Evolutionary conservation across 2,797 vertebrate genomes (phyloP).

Genomic region (Mareca penelope): DNA sequence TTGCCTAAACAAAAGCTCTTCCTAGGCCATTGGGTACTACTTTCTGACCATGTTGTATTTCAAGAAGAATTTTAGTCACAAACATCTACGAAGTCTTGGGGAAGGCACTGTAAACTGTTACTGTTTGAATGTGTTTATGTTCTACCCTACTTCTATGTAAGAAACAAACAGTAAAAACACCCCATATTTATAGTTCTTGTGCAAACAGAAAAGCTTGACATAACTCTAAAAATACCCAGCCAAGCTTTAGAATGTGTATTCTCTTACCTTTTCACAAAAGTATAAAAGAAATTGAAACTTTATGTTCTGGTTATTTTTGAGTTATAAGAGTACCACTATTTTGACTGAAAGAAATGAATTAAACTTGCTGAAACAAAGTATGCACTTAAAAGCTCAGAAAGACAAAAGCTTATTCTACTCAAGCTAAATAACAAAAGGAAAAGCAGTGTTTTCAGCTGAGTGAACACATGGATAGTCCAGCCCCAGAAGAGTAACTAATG

Average conservation of each 20-base stretch:
- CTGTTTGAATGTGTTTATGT: background rate
- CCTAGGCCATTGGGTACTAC: background rate
- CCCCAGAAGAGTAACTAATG: background rate
- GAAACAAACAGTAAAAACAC: background rate
- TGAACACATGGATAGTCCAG: background rate
- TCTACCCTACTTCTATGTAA: background rate
- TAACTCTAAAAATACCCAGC: background rate
- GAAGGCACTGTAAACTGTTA: background rate
- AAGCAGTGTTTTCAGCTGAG: background rate
- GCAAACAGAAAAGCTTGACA: background rate
- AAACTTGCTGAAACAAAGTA: background rate
- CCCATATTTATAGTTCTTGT: background rate
- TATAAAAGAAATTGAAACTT: background rate
- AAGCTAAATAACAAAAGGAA: background rate
- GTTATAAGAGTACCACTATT: background rate
- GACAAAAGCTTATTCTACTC: background rate
- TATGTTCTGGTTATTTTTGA: background rate
- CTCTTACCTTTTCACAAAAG: background rate
- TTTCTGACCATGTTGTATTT: background rate
- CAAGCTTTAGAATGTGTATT: conserved; percentile 19
- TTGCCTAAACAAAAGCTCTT: background rate
- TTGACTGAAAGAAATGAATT: background rate
- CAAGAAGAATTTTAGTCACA: background rate
- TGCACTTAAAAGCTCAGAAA: background rate
- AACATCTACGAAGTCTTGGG: background rate